Base-by-base conservation (phyloP, 2,113 vertebrate genomes). In the Triplophysa siluroides region DNA sequence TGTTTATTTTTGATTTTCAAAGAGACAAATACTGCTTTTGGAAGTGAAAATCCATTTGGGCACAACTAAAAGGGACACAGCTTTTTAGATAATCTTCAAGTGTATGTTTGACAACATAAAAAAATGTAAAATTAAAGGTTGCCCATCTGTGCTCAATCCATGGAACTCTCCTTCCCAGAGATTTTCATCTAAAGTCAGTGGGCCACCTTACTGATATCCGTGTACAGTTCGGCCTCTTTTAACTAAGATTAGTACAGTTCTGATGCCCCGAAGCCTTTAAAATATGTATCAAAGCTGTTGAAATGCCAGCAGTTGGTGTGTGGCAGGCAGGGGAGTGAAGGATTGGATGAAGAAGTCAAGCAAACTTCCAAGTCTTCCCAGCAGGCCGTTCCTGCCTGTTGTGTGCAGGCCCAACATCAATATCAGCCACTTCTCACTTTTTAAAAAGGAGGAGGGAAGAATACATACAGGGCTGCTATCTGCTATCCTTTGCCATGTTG, bases 231-330 rank as follows among this genome's bases (percentile, higher is more conserved):
- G 70, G 88, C 33, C 64, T 85, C 88, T 92, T 93, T 93, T 88
- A 92, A 91, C 90, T 90, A 85, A 90, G 87, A 88, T 90, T 90
- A 91, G 88, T 88, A 76, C 83, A 83, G 86, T 89, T 91, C 78
- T 87, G 88, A 91, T 90, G 87, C 87, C 81, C 85, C 81, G 84
- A 81, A 87, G 88, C 88, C 86, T 92, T 88, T 91, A 90, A 93
- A 91, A 93, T 91, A 90, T 91, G 88, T 88, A 91, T 91, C 90
- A 92, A 93, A 93, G 92, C 88, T 83, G 88, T 86, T 88, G 83
- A 90, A 91, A 92, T 90, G 88, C 88, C 91, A 92, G 90, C 88
- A 86, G 89, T 92, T 81, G 88, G 86, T 87, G 86, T 85, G 90
- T 85, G 88, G 87, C 82, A 86, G 86, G 87, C 87, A 86, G 87